These are phyloP conservation scores for Esox masquinongy DNA, from an alignment of 2,797 vertebrate species.

Conservation along the genomic window DNA sequence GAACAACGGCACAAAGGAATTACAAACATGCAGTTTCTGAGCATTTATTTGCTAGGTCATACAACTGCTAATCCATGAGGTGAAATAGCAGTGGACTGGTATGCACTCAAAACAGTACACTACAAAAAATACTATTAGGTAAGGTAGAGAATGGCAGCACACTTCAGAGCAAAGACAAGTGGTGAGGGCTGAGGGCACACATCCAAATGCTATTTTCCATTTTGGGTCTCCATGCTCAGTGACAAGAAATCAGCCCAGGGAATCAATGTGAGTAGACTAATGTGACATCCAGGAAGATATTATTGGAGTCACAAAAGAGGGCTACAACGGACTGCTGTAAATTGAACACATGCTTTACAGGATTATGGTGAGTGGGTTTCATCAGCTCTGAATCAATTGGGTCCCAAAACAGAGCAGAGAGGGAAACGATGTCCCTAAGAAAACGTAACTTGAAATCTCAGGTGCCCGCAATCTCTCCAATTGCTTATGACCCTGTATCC, in stretches of 20 bases:
- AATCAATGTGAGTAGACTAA: slow-evolving; percentile 33
- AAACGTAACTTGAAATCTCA: slow-evolving; percentile 3
- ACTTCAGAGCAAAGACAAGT: slow-evolving; percentile 5
- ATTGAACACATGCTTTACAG: slow-evolving; percentile 15
- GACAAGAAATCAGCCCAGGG: slow-evolving; percentile 30
- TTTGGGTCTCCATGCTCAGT: slow-evolving; percentile 11
- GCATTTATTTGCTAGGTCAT: background rate
- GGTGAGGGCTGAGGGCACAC: slow-evolving; percentile 6
- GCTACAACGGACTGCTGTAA: background rate
- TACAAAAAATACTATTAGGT: background rate
- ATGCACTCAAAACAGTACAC: background rate
- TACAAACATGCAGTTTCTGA: background rate
- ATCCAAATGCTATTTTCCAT: slow-evolving; percentile 38
- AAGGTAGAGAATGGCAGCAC: background rate
- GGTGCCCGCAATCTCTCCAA: background rate
- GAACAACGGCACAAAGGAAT: background rate
- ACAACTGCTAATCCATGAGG: background rate
- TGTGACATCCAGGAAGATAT: slow-evolving; percentile 15
- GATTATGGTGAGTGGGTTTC: slow-evolving; percentile 13
- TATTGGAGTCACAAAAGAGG: background rate
- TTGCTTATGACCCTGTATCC: background rate
- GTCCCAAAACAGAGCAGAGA: background rate
- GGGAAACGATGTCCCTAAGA: background rate
- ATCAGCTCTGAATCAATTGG: slow-evolving; percentile 4
- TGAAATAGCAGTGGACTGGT: background rate